Base-by-base conservation (phyloP, 2,797 vertebrate genomes). In the Potorous gilbertii region DNA sequence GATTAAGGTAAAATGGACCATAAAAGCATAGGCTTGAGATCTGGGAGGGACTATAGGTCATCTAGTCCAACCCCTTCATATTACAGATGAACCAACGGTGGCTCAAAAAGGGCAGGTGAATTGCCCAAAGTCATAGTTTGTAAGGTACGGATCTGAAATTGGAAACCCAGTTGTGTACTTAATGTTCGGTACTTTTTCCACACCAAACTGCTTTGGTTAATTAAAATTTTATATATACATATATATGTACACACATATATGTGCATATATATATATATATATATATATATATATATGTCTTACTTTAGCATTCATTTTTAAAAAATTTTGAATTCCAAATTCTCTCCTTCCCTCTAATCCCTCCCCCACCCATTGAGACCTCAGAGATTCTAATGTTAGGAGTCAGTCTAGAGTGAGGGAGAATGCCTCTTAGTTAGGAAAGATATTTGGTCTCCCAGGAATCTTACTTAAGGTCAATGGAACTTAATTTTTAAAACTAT, bases 401-500 rank as follows among this genome's bases (percentile, higher is more conserved):
- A 81, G 24, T 81, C n/a, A 81, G 16, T 81, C n/a, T 81, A 46
- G 66, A 40, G 0, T 8, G n/a, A 46, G 66, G n/a, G 66, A 81
- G 2, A 81, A 81, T 40, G 66, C n/a, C n/a, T 81, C 18, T 29
- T 54, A 94, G 18, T 40, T 54, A 92, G 81, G 18, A 46, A 81
- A 81, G 52, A 93, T 81, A 56, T 95, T 40, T 87, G 92, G 92
- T 62, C 5, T 91, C 31, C 40, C 46, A 92, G 93, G 29, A 10
- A n/a, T 28, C 81, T 93, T 94, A 94, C 55, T 93, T 92, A 96
- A 89, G 59, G 46, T 3, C 40, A 90, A 93, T 87, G 91, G 4
- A 57, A 52, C 54, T 95, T 31, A 91, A 93, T 29, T 87, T 50
- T 93, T 92, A 74, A 96, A 95, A 87, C 27, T 93, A 96, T 95